phyloP scores from a whole-genome alignment of 2,797 vertebrate genomes.

The Sternarchorhynchus goeldii region DNA sequence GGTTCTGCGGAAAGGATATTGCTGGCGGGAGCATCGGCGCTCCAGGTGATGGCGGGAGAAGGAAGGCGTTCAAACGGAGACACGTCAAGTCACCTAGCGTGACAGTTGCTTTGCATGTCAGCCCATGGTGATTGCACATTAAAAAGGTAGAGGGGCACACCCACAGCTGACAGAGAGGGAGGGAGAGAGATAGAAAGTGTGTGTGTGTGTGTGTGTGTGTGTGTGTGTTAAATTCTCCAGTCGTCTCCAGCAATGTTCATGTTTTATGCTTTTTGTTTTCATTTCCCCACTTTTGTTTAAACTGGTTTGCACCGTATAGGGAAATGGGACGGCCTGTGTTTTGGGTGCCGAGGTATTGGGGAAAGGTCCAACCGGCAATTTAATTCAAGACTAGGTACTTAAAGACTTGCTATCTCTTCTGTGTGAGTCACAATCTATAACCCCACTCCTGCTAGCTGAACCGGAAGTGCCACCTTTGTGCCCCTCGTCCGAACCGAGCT shows the following conservation, averaged over 20 bases:
- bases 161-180: slow-evolving; percentile 7
- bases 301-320: too few species aligned
- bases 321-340: too few species aligned
- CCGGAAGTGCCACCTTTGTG: too few species aligned
- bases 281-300: neutral
- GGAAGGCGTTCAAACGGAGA: slow-evolving; percentile 21
- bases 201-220: neutral
- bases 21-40: neutral
- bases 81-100: slow-evolving; percentile 1
- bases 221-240: neutral
- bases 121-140: slow-evolving; percentile 21
- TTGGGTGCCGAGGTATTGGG: too few species aligned
- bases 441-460: too few species aligned
- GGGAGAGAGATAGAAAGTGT: neutral
- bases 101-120: slow-evolving; percentile 25
- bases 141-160: slow-evolving; percentile 18
- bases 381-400: too few species aligned
- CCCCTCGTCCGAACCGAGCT: neutral
- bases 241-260: neutral
- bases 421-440: too few species aligned
- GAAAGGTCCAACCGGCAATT: too few species aligned
- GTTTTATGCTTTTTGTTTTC: neutral
- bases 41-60: neutral
- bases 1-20: neutral
- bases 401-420: too few species aligned